Evolutionary conservation across 2,113 vertebrate genomes (phyloP).

Genomic region (Centropus bengalensis): DNA sequence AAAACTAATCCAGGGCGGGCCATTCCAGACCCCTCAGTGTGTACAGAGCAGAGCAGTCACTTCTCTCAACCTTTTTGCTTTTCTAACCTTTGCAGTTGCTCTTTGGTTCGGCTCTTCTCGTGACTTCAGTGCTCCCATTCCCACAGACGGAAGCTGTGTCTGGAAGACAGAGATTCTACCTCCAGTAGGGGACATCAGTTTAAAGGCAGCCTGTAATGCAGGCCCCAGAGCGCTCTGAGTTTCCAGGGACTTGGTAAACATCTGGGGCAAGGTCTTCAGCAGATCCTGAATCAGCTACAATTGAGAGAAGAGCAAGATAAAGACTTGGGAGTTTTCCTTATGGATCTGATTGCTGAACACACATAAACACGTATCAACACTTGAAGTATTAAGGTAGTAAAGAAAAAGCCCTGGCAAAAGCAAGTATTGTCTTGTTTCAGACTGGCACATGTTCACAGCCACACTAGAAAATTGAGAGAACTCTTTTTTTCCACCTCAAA

Average conservation of each 20-base stretch:
- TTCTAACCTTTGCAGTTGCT: conserved; percentile 87
- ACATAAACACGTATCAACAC: not conserved
- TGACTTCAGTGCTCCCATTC: conserved; percentile 88
- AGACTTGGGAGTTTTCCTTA: not conserved
- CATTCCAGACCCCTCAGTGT: not conserved
- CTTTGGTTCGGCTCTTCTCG: conserved; percentile 93
- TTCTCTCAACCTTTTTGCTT: not conserved
- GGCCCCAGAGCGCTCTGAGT: conserved; percentile 95
- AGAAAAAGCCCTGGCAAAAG: not conserved
- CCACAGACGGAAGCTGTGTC: conserved; percentile 93
- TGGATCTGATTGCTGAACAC: not conserved
- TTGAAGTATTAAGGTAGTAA: not conserved
- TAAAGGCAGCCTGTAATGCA: conserved; percentile 92
- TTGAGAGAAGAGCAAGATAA: conserved; percentile 39
- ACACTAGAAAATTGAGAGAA: not conserved
- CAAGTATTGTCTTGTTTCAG: not conserved
- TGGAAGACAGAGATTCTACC: conserved; percentile 94
- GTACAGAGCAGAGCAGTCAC: not conserved
- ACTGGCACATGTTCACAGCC: not conserved
- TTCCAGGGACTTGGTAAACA: conserved; percentile 94
- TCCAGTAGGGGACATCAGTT: conserved; percentile 92
- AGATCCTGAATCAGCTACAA: conserved; percentile 92
- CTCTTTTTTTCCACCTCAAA: not conserved
- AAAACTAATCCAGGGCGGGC: not conserved
- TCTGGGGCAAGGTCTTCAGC: conserved; percentile 88